Conservation (phyloP, 2,113 vertebrate species). For the Nycticebus coucang region DNA sequence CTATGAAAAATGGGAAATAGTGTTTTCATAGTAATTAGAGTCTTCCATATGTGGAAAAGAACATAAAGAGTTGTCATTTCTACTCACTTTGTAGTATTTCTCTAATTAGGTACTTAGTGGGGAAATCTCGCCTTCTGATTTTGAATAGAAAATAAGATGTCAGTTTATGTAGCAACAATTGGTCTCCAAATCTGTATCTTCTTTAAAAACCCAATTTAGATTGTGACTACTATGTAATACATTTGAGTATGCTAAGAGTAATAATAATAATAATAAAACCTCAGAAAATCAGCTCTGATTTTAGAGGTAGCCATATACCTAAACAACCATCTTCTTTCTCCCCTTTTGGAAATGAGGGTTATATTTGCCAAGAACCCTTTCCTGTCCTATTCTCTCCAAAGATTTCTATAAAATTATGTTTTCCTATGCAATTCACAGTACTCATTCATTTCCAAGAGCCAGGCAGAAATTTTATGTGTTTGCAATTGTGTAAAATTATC, state of each 20-base stretch:
- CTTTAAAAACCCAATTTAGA: slow-evolving; percentile 46
- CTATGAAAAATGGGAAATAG: not conserved
- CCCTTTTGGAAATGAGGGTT: not conserved
- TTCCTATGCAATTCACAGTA: slow-evolving; percentile 13
- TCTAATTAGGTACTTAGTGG: slow-evolving; percentile 5
- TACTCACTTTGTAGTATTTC: slow-evolving; percentile 37
- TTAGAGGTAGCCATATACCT: not conserved
- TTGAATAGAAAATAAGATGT: slow-evolving; percentile 11
- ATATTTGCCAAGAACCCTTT: slow-evolving; percentile 9
- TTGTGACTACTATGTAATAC: not conserved
- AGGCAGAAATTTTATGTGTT: slow-evolving; percentile 44
- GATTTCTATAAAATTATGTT: slow-evolving; percentile 46
- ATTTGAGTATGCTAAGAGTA: not conserved
- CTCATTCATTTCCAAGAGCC: slow-evolving; percentile 27
- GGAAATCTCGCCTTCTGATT: slow-evolving; percentile 24
- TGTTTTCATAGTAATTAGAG: slow-evolving; percentile 19
- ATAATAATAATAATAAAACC: slow-evolving; percentile 26
- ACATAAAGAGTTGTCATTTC: not conserved
- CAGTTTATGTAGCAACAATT: slow-evolving; percentile 4
- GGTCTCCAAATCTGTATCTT: not conserved
- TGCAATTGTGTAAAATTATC: slow-evolving; percentile 58
- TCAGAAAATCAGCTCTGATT: slow-evolving; percentile 18
- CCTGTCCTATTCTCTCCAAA: not conserved
- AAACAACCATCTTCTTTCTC: not conserved
- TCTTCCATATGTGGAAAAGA: not conserved